Base-by-base conservation (phyloP, 2,113 vertebrate species). In the Melanerpes aurifrons region DNA sequence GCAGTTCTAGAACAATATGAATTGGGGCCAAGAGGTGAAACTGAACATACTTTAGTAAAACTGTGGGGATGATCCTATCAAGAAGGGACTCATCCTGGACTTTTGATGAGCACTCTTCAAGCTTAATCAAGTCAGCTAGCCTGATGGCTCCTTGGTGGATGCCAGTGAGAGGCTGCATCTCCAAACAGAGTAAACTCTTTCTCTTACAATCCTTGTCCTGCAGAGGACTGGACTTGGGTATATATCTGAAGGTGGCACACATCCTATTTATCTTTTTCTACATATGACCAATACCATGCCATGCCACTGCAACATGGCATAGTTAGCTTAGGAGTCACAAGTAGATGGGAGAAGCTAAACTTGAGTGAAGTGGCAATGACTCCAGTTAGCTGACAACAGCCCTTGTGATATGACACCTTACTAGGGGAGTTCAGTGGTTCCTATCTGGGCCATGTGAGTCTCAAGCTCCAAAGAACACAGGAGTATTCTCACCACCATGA, bases 291-390 rank as follows among this genome's bases (percentile, higher is more conserved):
- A 4, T 13, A 1, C 40, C 19, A n/a, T 13, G 22, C 64, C 13
- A 2, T 28, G 25, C 15, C 1, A 0, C 35, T 50, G 69, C 72
- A 59, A 37, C 3, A 1, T 1, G 5, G 24, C 57, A 56, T 31
- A 31, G 21, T 21, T 19, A 40, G 24, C 50, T 73, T 28, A n/a
- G 20, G 31, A 31, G 5, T 78, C 66, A 73, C 70, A 68, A 68
- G 4, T 0, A 56, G 64, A 9, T 35, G n/a, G 59, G 19, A 85
- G 72, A 59, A 73, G n/a, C 50, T 58, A 25, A 83, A 67, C 12
- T 59, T 59, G 8, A 86, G 14, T 16, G 59, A 61, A 18, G n/a
- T 77, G 72, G 4, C 20, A 53, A 15, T n/a, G n/a, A 40, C 31
- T 70, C 15, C 40, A 45, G 21, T 40, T 53, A 73, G 35, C n/a